phyloP scores from a whole-genome alignment of 1,140 invertebrate species.

The Drosophila serrata region DNA sequence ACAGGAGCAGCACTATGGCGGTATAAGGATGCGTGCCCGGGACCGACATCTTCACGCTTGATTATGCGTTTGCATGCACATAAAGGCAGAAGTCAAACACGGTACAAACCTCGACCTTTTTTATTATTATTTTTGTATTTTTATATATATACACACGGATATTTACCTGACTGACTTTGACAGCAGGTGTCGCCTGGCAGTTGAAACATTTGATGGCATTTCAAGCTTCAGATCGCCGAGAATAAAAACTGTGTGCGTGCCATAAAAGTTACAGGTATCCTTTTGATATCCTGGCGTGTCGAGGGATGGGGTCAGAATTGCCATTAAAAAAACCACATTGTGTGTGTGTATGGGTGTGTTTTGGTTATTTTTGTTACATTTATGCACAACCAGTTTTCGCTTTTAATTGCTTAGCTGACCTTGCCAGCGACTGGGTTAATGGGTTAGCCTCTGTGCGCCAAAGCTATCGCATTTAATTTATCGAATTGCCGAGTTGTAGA shows the following conservation, averaged over 20 bases:
- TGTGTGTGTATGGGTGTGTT: conserved; percentile 17
- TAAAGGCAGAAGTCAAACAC: conserved; percentile 80
- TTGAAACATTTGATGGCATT: conserved; percentile 72
- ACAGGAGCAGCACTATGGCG: background rate
- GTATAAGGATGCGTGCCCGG: conserved; percentile 42
- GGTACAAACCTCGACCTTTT: conserved; percentile 67
- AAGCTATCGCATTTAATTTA: conserved; percentile 47
- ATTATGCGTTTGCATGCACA: conserved; percentile 84
- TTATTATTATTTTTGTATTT: conserved; percentile 42
- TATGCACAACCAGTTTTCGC: conserved; percentile 43
- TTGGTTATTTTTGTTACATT: conserved; percentile 48
- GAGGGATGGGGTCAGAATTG: background rate
- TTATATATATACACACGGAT: conserved; percentile 49
- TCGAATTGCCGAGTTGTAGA: conserved; percentile 41
- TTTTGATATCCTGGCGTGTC: conserved; percentile 10
- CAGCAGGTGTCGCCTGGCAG: conserved; percentile 62
- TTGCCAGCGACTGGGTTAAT: conserved; percentile 41
- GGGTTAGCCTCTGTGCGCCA: conserved; percentile 28
- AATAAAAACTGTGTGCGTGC: conserved; percentile 63
- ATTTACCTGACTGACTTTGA: conserved; percentile 75
- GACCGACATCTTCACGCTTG: conserved; percentile 61
- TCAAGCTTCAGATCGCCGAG: conserved; percentile 67
- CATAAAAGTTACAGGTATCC: conserved; percentile 62
- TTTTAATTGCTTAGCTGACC: conserved; percentile 57
- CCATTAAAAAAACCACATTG: conserved; percentile 51